Evolutionary conservation across 2,797 vertebrate species (phyloP).

Genomic region (Champsocephalus esox): DNA sequence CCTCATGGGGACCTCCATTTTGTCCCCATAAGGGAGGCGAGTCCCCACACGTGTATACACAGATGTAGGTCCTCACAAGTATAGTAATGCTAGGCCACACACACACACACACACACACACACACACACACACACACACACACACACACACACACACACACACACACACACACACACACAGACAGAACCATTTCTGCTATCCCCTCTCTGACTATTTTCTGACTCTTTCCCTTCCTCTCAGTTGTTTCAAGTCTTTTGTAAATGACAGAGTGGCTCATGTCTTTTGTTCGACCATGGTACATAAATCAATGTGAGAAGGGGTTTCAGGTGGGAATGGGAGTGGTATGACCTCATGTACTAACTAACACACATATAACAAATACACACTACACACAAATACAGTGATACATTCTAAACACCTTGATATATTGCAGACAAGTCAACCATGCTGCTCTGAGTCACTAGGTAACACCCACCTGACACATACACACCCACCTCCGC

Average conservation of each 20-base stretch:
- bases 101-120: too few relatives aligned
- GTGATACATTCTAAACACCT: conserved; percentile 68
- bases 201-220: too few relatives aligned
- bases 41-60: too few relatives aligned
- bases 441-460: conserved; percentile 77
- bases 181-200: too few relatives aligned
- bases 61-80: too few relatives aligned
- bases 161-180: too few relatives aligned
- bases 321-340: neutral
- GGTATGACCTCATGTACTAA: conserved; percentile 4
- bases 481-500: conserved; percentile 45
- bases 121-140: too few relatives aligned
- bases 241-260: conserved; percentile 35
- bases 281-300: conserved; percentile 51
- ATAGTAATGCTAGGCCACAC: too few relatives aligned
- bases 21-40: too few relatives aligned
- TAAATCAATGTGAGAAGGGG: conserved; percentile 46
- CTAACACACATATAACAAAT: neutral
- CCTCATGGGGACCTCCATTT: too few relatives aligned
- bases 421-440: conserved; percentile 71
- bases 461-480: conserved; percentile 74
- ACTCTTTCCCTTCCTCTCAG: conserved; percentile 15
- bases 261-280: conserved; percentile 32
- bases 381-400: conserved; percentile 8
- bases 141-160: too few relatives aligned